Conservation (phyloP, 2,888 invertebrate species). For the Pseudanteris insignis region DNA sequence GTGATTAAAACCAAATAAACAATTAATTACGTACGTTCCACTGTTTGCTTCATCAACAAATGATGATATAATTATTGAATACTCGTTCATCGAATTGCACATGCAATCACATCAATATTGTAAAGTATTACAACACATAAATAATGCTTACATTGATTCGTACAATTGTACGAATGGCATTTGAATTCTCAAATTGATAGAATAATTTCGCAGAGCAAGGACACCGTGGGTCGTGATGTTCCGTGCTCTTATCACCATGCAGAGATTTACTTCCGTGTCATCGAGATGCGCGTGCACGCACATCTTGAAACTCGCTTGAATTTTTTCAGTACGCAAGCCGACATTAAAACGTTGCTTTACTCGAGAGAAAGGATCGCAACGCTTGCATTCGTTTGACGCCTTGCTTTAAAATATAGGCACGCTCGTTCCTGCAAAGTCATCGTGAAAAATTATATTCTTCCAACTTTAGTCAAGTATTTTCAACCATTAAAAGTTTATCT, state of each 20-base stretch:
- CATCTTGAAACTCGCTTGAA: not conserved
- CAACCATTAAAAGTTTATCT: constrained; percentile 30
- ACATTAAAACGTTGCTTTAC: constrained; percentile 34
- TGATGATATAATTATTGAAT: too few relatives aligned
- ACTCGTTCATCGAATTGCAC: too few relatives aligned
- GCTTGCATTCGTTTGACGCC: constrained; percentile 26
- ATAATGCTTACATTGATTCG: too few relatives aligned
- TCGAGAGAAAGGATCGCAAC: constrained; percentile 7
- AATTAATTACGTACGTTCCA: too few relatives aligned
- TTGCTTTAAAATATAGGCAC: constrained; percentile 41
- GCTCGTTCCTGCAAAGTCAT: constrained; percentile 11
- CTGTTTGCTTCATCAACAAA: too few relatives aligned
- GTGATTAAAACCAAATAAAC: too few relatives aligned
- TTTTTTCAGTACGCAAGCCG: constrained; percentile 12
- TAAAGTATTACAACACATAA: too few relatives aligned
- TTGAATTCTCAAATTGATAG: constrained; percentile 5
- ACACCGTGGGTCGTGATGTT: too few relatives aligned
- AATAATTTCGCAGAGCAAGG: constrained; percentile 24
- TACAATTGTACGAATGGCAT: constrained; percentile 1
- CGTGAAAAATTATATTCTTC: constrained; percentile 28
- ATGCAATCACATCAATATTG: too few relatives aligned
- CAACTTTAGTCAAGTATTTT: constrained; percentile 19
- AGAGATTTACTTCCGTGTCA: constrained; percentile 32
- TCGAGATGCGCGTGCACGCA: constrained; percentile 32
- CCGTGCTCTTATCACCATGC: too few relatives aligned